Conservation (phyloP, 1,140 invertebrate species). For the Lethocerus indicus region DNA sequence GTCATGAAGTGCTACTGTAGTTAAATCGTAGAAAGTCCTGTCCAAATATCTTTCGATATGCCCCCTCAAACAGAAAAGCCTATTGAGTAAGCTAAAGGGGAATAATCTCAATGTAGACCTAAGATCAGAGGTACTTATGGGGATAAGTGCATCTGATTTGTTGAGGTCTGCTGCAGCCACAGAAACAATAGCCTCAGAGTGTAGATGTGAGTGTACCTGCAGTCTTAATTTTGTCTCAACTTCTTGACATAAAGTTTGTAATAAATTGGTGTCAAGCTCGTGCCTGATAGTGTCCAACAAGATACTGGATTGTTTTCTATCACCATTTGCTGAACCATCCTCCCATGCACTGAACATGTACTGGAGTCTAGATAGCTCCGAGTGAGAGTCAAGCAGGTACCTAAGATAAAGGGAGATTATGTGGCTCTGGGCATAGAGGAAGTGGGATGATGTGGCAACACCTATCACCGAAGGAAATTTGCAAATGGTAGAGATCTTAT, state of each 20-base stretch:
- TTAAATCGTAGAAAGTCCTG: slow-evolving; percentile 92
- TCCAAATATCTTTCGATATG: slow-evolving; percentile 84
- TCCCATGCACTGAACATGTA: slow-evolving; percentile 14
- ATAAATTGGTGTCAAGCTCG: slow-evolving; percentile 24
- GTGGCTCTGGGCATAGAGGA: slow-evolving; percentile 68
- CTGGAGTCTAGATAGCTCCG: slow-evolving; percentile 38
- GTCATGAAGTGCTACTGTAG: slow-evolving; percentile 90
- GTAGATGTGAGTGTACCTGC: slow-evolving; percentile 74
- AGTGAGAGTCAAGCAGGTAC: slow-evolving; percentile 41
- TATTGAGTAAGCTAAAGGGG: slow-evolving; percentile 22
- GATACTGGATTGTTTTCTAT: neutral
- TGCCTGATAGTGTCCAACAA: neutral
- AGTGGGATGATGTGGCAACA: no score
- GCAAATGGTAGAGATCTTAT: slow-evolving; percentile 30
- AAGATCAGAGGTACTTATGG: neutral
- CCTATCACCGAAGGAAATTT: slow-evolving; percentile 47
- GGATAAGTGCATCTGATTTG: slow-evolving; percentile 5
- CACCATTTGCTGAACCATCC: neutral
- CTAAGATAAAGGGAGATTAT: slow-evolving; percentile 60
- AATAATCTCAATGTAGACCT: slow-evolving; percentile 5
- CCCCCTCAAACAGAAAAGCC: slow-evolving; percentile 28
- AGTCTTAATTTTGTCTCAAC: slow-evolving; percentile 83
- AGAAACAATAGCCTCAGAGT: slow-evolving; percentile 9
- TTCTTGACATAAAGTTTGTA: slow-evolving; percentile 61
- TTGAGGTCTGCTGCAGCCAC: neutral